Evolutionary conservation across 2,113 vertebrate genomes (phyloP).

Genomic region (Phodopus roborovskii): DNA sequence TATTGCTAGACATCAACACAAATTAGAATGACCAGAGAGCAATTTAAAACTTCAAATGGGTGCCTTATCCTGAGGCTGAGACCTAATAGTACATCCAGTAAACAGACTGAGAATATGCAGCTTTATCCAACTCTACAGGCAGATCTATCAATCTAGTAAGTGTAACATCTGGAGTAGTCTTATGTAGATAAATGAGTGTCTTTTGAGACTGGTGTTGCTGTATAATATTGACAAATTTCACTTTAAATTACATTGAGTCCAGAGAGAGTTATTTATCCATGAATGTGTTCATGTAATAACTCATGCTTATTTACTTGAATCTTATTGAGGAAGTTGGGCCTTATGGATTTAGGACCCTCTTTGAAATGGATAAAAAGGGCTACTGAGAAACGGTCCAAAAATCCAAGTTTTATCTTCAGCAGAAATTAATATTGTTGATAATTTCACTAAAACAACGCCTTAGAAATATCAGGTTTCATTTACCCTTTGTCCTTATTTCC

Average conservation of each 20-base stretch:
- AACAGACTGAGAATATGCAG: not conserved
- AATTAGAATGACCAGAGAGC: not conserved
- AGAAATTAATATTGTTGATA: not conserved
- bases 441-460: not conserved
- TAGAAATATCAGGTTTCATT: not conserved
- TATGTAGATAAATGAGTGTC: not conserved
- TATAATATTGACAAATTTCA: not conserved
- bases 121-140: not conserved
- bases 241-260: not conserved
- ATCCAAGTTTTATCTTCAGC: not conserved
- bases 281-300: not conserved
- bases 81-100: not conserved
- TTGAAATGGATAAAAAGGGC: not conserved
- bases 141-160: not conserved
- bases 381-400: not conserved
- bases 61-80: too few relatives aligned
- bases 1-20: not conserved
- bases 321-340: not conserved
- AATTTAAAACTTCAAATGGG: not conserved
- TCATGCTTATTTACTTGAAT: not conserved
- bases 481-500: not conserved
- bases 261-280: not conserved
- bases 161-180: not conserved
- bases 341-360: not conserved
- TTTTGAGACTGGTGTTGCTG: not conserved